Conservation (phyloP, 2,888 invertebrate species). For the Harpalus rufipes region DNA sequence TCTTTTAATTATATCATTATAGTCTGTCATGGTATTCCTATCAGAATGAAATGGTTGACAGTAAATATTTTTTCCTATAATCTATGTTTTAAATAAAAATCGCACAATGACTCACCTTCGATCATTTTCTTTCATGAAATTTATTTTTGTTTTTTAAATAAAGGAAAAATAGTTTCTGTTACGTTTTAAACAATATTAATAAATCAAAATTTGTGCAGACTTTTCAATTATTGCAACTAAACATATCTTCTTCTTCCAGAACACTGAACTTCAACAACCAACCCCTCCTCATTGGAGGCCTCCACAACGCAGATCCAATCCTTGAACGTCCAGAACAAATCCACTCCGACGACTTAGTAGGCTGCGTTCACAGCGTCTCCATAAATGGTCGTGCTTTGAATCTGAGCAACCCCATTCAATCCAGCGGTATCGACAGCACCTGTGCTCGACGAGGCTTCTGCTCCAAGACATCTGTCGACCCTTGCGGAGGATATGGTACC, state of each 20-base stretch:
- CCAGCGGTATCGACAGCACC: conserved; percentile 86
- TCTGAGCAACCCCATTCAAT: conserved; percentile 86
- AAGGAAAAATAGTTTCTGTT: no score
- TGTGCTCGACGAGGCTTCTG: conserved; percentile 88
- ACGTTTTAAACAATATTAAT: no score
- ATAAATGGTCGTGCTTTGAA: conserved; percentile 92
- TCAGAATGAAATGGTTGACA: no score
- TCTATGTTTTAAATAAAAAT: no score
- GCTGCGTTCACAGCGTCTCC: conserved; percentile 94
- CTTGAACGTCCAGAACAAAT: conserved; percentile 94
- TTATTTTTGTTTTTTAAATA: no score
- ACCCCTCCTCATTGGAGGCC: conserved; percentile 90
- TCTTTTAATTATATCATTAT: no score
- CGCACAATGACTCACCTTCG: no score
- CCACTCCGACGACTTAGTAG: conserved; percentile 94
- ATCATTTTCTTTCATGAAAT: no score
- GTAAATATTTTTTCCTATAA: no score
- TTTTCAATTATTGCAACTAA: no score
- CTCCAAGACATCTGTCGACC: conserved; percentile 77
- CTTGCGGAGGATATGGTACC: conserved; percentile 83
- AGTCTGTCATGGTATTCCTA: no score
- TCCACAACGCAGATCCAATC: conserved; percentile 90
- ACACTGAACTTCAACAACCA: conserved; percentile 95
- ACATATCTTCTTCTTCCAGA: conserved; percentile 79
- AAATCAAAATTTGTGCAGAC: no score